phyloP scores from a whole-genome alignment of 2,888 invertebrate species.

The Ganaspis brasiliensis region DNA sequence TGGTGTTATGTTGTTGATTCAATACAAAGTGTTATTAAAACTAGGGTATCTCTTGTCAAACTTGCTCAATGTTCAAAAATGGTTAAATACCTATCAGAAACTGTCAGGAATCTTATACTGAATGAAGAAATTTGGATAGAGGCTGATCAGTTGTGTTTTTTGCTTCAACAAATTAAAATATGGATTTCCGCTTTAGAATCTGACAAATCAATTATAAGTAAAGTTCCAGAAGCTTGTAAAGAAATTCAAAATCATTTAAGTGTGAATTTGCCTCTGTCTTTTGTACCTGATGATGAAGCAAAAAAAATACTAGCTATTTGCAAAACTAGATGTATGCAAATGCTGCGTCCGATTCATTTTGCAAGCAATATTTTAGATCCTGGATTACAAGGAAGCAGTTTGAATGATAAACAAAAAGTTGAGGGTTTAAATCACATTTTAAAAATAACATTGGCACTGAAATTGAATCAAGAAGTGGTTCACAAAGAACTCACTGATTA shows the following conservation, averaged over 20 bases:
- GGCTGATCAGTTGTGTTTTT: neutral
- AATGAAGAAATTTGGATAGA: neutral
- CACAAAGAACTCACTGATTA: constrained; percentile 3
- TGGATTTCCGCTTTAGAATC: constrained; percentile 6
- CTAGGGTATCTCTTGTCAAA: neutral
- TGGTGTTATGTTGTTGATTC: neutral
- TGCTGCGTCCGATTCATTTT: neutral
- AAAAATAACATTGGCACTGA: neutral
- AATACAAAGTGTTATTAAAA: neutral
- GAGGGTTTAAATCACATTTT: neutral
- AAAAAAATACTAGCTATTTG: neutral
- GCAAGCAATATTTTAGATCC: neutral
- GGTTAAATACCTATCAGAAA: neutral
- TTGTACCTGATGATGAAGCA: neutral
- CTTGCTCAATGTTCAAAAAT: neutral
- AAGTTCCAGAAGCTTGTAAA: neutral
- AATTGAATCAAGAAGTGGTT: neutral
- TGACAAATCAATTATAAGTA: neutral
- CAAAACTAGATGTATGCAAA: neutral
- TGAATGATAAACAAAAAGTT: neutral
- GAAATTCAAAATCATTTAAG: neutral
- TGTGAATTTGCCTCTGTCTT: neutral
- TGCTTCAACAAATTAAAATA: neutral
- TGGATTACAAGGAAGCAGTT: neutral
- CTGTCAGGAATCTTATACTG: neutral